phyloP scores from a whole-genome alignment of 2,888 invertebrate species.

The Diarsia mendica region DNA sequence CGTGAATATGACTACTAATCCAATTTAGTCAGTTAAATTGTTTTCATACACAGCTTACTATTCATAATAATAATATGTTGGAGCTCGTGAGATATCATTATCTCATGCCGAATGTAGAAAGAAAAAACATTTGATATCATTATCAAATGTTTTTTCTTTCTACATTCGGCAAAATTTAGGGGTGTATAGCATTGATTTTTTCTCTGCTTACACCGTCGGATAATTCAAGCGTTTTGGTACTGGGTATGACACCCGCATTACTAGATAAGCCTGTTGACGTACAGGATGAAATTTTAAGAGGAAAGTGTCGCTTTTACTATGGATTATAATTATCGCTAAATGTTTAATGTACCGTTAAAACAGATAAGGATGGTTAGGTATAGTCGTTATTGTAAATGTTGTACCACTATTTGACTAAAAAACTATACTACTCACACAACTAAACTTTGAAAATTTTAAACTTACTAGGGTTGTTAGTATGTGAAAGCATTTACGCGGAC shows the following conservation, averaged over 20 bases:
- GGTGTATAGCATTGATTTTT: not conserved
- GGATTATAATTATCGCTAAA: slow-evolving; percentile 20
- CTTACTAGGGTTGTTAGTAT: not conserved
- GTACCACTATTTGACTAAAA: not conserved
- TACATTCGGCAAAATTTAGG: not conserved
- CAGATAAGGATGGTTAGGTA: not conserved
- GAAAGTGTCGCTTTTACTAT: not conserved
- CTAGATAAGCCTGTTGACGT: not conserved
- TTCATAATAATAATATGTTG: too few species aligned
- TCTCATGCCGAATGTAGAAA: too few species aligned
- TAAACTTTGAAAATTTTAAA: not conserved
- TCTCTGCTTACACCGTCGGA: not conserved
- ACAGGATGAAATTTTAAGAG: not conserved
- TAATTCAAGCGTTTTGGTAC: not conserved
- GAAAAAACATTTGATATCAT: too few species aligned
- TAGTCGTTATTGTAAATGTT: not conserved
- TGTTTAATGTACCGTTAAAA: not conserved
- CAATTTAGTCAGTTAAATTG: too few species aligned
- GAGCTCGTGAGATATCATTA: too few species aligned
- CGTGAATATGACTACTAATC: too few species aligned
- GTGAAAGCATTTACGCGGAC: too few species aligned
- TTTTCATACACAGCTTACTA: too few species aligned
- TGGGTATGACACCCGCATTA: too few species aligned
- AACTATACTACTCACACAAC: too few species aligned
- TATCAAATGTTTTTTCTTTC: too few species aligned